phyloP scores from a whole-genome alignment of 2,888 invertebrate species.

The Tenodera sinensis region DNA sequence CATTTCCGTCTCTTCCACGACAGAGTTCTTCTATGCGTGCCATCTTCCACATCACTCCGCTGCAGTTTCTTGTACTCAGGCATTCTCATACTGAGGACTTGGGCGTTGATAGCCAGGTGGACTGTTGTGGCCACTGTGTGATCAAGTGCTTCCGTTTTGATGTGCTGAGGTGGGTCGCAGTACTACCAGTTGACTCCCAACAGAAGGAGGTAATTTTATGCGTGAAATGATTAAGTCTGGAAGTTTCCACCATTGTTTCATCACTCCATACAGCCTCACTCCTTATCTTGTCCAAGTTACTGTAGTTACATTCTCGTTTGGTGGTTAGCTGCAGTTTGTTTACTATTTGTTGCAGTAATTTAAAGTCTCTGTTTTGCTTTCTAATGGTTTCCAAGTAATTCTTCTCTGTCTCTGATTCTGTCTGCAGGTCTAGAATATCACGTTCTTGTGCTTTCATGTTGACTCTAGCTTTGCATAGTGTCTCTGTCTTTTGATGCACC shows the following conservation, averaged over 20 bases:
- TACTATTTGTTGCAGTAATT: slow-evolving; percentile 61
- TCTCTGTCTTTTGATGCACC: slow-evolving; percentile 65
- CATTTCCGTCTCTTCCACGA: too few species aligned
- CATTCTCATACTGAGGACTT: slow-evolving; percentile 2
- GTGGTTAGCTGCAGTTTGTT: slow-evolving; percentile 65
- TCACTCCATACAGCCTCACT: slow-evolving; percentile 70
- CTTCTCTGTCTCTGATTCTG: slow-evolving; percentile 77
- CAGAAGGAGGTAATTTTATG: slow-evolving; percentile 66
- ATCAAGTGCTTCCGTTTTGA: background rate
- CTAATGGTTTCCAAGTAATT: slow-evolving; percentile 80
- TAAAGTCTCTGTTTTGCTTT: slow-evolving; percentile 65
- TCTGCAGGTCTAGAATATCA: slow-evolving; percentile 72
- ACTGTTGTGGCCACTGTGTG: background rate
- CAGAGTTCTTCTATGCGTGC: too few species aligned
- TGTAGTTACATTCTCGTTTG: slow-evolving; percentile 70
- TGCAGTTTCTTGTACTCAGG: background rate
- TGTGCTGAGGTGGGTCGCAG: background rate
- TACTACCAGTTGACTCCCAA: too few species aligned
- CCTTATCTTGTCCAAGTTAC: slow-evolving; percentile 67
- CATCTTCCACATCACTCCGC: too few species aligned
- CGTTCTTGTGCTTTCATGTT: slow-evolving; percentile 61
- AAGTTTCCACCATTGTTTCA: slow-evolving; percentile 65
- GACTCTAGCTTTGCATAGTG: slow-evolving; percentile 60
- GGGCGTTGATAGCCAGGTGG: background rate
- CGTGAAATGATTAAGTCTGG: slow-evolving; percentile 63